Evolutionary conservation across 2,113 vertebrate species (phyloP).

Genomic region (Bostrychus sinensis): DNA sequence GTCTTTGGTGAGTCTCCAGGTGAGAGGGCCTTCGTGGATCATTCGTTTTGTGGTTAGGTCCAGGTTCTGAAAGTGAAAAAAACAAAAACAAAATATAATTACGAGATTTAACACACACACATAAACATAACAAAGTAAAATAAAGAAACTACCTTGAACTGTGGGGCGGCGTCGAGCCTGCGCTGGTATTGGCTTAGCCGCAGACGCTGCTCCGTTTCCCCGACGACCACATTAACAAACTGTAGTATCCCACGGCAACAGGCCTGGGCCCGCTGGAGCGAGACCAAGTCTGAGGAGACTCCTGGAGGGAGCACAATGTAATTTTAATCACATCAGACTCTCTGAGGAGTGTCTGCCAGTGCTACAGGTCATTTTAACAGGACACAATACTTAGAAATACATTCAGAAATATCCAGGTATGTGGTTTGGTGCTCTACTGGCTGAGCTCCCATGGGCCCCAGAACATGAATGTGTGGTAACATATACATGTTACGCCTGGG

Average conservation of each 20-base stretch:
- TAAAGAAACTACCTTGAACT: conserved; percentile 85
- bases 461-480: too few species aligned
- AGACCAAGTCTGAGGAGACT: conserved; percentile 79
- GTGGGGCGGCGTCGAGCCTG: conserved; percentile 85
- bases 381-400: too few species aligned
- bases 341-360: not conserved
- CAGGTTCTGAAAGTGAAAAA: conserved; percentile 78
- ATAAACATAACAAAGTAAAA: not conserved
- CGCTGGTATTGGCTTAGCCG: conserved; percentile 88
- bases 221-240: conserved; percentile 87
- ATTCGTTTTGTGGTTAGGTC: conserved; percentile 89
- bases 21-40: conserved; percentile 92
- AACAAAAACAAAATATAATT: not conserved
- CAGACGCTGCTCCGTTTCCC: conserved; percentile 86
- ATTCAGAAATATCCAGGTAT: too few species aligned
- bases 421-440: too few species aligned
- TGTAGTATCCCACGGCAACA: conserved; percentile 89
- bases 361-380: fast-evolving
- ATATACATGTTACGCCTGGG: too few species aligned
- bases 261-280: conserved; percentile 83
- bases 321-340: fast-evolving
- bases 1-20: conserved; percentile 91
- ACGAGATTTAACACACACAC: not conserved
- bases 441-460: too few species aligned
- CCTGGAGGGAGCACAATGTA: conserved; percentile 67